Evolutionary conservation across 2,113 vertebrate species (phyloP), one percentile per base, ranked within the genome.

Genomic region (Balaeniceps rex): DNA sequence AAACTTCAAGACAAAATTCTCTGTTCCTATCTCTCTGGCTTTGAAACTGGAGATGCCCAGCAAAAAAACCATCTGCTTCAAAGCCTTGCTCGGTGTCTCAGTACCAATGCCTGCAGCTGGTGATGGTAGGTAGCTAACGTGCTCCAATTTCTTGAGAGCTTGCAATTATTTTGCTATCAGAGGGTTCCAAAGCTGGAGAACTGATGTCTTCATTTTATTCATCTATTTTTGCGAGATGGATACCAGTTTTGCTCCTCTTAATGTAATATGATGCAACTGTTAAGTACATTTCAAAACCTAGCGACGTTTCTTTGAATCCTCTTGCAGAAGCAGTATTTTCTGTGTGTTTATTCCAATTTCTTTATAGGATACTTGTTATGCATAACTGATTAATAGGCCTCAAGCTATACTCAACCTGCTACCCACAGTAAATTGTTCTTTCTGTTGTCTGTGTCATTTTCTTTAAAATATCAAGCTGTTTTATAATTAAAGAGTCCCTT

Each of bases 391-490:
- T 90, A 91, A 88, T 33, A 40, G 91, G 81, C 96, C 94, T 71
- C 75, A 29, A 96, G 96, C 93, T 91, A 72, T 69, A 87, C 87
- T 94, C 91, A 97, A 97, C 96, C 89, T 95, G 94, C 82, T 79
- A 90, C 91, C 87, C 94, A 65, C 44, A 90, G 70, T 76, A 95
- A 97, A 96, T 95, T 61, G 90, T 90, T 94, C 91, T 94, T 95
- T 83, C 74, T 61, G 44, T 65, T 79, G 61, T 58, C 61, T 90
- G 47, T 96, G 87, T 95, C 90, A 76, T 96, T 91, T 85, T 80
- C 96, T 90, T 95, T 97, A 93, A 94, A 94, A 96, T 42, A 95
- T 90, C 96, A 97, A 96, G 96, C 94, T 96, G 91, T 65, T 97
- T 96, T 76, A 95, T 96, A 97, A 97, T 97, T 96, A 97, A 96